Conservation (phyloP, 2,113 vertebrate genomes). For the Vanacampus margaritifer region DNA sequence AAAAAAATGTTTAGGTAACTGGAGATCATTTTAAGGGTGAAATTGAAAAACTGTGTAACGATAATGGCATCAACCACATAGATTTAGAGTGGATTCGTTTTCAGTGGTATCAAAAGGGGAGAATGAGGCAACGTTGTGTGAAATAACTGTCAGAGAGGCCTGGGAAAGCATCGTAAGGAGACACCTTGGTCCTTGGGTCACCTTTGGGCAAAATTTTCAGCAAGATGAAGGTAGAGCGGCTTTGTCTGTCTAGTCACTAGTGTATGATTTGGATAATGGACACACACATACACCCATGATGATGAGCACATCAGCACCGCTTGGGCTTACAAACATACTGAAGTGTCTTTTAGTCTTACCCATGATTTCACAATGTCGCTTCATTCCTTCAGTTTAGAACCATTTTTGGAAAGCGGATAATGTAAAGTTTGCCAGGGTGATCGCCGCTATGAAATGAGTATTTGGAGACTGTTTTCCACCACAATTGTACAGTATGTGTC, state of each 20-base stretch:
- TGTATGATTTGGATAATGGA: constrained; percentile 52
- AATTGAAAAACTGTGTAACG: constrained; percentile 22
- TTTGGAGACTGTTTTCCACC: too few relatives aligned
- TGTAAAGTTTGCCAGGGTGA: too few relatives aligned
- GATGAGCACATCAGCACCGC: too few relatives aligned
- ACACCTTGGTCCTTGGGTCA: constrained; percentile 39
- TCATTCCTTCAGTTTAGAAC: too few relatives aligned
- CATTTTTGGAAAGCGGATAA: too few relatives aligned
- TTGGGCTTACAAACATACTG: too few relatives aligned
- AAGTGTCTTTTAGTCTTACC: too few relatives aligned
- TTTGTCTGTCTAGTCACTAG: constrained; percentile 53
- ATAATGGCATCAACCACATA: constrained; percentile 44
- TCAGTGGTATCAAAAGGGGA: constrained; percentile 48
- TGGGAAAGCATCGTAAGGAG: constrained; percentile 61
- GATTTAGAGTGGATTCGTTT: constrained; percentile 50
- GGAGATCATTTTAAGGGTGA: constrained; percentile 53
- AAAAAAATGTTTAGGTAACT: constrained; percentile 54
- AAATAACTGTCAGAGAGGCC: constrained; percentile 67
- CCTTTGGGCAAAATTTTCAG: constrained; percentile 49
- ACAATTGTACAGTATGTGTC: too few relatives aligned
- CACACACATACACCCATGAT: constrained; percentile 6
- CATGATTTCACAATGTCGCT: too few relatives aligned
- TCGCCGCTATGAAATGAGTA: too few relatives aligned
- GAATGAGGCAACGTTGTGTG: constrained; percentile 35
- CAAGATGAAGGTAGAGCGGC: constrained; percentile 51